Evolutionary conservation across 2,888 invertebrate species (phyloP).

Genomic region (Drosophila buzzatii): DNA sequence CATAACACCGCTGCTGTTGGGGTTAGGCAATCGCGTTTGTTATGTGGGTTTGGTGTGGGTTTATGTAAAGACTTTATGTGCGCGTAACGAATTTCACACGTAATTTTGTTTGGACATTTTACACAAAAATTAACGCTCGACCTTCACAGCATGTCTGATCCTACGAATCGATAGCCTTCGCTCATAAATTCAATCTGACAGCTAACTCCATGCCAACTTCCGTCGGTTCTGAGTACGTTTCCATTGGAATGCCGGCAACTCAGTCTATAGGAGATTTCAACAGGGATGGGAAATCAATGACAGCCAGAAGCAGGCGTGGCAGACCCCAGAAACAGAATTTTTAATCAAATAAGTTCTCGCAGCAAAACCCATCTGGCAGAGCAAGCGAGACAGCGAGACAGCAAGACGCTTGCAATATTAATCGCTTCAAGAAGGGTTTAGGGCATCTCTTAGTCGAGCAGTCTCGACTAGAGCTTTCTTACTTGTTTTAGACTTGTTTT

Average conservation of each 20-base stretch:
- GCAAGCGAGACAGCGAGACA: too few relatives aligned
- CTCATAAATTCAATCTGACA: background rate
- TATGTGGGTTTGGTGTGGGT: conserved; percentile 15
- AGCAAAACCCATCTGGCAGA: too few relatives aligned
- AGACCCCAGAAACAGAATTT: too few relatives aligned
- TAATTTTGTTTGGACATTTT: conserved; percentile 69
- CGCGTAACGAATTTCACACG: conserved; percentile 61
- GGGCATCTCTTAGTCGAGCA: too few relatives aligned
- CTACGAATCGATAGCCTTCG: background rate
- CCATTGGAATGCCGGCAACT: background rate
- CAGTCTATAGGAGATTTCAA: background rate
- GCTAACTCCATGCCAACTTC: conserved; percentile 8
- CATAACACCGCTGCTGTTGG: conserved; percentile 35
- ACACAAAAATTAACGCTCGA: conserved; percentile 64
- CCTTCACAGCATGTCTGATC: conserved; percentile 56
- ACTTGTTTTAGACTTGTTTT: too few relatives aligned
- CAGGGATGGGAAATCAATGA: too few relatives aligned
- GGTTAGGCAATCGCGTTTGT: background rate
- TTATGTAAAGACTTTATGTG: conserved; percentile 21
- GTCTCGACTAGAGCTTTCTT: too few relatives aligned
- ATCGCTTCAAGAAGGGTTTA: too few relatives aligned
- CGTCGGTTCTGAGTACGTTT: background rate
- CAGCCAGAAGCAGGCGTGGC: too few relatives aligned
- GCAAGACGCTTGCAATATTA: too few relatives aligned
- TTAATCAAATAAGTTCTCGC: too few relatives aligned